Conservation (phyloP, 1,140 invertebrate species). For the Listronotus bonariensis region DNA sequence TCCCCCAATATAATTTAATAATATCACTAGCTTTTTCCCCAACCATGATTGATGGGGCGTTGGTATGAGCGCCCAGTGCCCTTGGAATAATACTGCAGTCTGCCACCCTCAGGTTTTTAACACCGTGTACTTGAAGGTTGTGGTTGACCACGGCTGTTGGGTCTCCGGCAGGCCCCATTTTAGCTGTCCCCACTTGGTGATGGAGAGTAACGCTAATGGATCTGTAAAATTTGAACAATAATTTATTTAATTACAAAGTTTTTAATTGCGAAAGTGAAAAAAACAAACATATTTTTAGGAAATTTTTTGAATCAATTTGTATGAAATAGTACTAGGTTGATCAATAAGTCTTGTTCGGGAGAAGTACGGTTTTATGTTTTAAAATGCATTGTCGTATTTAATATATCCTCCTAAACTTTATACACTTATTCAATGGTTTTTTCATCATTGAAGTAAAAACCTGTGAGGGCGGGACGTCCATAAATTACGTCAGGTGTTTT, state of each 20-base stretch:
- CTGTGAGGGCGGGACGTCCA: too few species aligned
- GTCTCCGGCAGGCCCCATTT: conserved; percentile 65
- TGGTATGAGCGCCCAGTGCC: conserved; percentile 63
- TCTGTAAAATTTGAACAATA: neutral
- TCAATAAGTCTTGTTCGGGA: too few species aligned
- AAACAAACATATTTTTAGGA: neutral
- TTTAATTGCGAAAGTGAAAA: neutral
- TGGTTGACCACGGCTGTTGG: conserved; percentile 72
- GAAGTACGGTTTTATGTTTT: too few species aligned
- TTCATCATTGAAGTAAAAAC: too few species aligned
- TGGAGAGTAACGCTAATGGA: conserved; percentile 50
- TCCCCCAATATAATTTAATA: conserved; percentile 54
- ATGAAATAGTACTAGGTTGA: too few species aligned
- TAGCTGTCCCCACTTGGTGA: conserved; percentile 65
- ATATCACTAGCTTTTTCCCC: conserved; percentile 63
- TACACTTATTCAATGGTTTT: too few species aligned
- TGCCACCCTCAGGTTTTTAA: conserved; percentile 71
- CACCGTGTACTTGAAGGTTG: conserved; percentile 70
- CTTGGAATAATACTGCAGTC: conserved; percentile 78
- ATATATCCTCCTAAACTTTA: too few species aligned
- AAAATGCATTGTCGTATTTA: too few species aligned
- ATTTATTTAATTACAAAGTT: neutral
- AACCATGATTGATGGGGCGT: conserved; percentile 61
- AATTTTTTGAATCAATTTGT: neutral
- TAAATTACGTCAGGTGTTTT: too few species aligned